phyloP scores from a whole-genome alignment of 2,797 vertebrate species.

The Eurystomus glaucurus region DNA sequence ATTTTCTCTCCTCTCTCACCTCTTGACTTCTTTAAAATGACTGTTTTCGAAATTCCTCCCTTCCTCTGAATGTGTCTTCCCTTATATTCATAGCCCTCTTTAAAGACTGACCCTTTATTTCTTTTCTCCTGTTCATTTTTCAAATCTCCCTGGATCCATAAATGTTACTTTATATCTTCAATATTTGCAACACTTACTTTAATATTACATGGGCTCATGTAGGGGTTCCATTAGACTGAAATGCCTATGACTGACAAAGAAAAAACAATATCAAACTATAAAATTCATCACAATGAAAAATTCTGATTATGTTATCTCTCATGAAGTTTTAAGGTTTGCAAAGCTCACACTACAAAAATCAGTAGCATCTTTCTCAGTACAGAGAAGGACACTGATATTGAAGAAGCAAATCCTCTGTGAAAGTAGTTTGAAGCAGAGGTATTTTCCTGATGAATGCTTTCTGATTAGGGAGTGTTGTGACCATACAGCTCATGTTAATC shows the following conservation, averaged over 20 bases:
- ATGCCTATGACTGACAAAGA: neutral
- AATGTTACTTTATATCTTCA: neutral
- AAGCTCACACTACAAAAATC: neutral
- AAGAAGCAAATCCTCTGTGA: constrained; percentile 37
- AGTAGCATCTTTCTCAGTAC: neutral
- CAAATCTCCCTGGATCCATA: neutral
- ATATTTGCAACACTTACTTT: neutral
- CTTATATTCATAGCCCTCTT: neutral
- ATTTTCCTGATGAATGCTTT: constrained; percentile 35
- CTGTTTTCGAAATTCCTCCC: neutral
- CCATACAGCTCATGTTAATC: constrained; percentile 6
- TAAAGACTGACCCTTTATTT: neutral
- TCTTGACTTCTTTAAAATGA: neutral
- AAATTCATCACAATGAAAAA: neutral
- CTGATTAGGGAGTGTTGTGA: constrained; percentile 29
- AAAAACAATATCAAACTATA: neutral
- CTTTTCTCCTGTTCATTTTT: neutral
- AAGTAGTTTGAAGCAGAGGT: constrained; percentile 21
- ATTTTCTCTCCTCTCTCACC: neutral
- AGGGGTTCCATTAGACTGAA: neutral
- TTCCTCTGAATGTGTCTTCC: neutral
- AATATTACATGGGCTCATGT: neutral
- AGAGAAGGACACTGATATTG: neutral
- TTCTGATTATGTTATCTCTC: neutral
- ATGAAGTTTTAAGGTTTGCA: neutral